Percentiles rank a stretch among this genome's conserved stretches.
Conservation (phyloP, 37 sponge, comb jelly and placozoan species). For the Hexactinellida sp. region DNA sequence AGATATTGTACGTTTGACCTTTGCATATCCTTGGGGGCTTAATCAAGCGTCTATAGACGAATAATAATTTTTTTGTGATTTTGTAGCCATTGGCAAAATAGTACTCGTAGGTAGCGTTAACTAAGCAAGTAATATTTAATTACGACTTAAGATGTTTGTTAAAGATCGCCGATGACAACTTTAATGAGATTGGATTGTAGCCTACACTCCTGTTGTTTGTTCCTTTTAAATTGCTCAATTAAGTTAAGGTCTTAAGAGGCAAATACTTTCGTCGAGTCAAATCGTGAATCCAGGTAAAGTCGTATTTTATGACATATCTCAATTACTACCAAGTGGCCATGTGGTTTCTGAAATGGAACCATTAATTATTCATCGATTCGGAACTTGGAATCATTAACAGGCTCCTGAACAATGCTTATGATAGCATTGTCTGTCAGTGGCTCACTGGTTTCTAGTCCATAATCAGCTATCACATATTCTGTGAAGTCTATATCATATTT, state of each 20-base stretch:
- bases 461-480: neutral
- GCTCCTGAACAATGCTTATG: neutral
- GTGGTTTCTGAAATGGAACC: neutral
- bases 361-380: no score
- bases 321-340: neutral
- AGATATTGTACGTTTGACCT: no score
- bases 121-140: no score
- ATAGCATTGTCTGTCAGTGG: neutral
- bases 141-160: no score
- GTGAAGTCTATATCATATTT: neutral
- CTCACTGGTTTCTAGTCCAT: neutral
- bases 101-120: no score
- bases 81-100: no score
- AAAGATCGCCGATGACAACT: neutral
- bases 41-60: no score
- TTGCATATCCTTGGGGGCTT: no score
- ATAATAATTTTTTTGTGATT: no score
- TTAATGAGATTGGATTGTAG: neutral
- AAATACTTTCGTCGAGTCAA: neutral
- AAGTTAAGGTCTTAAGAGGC: neutral
- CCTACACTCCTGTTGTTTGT: neutral
- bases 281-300: neutral
- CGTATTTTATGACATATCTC: neutral
- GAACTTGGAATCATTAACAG: neutral
- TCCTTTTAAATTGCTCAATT: neutral